Conservation (phyloP, 2,888 invertebrate genomes). For the Exephanes ischioxanthus region DNA sequence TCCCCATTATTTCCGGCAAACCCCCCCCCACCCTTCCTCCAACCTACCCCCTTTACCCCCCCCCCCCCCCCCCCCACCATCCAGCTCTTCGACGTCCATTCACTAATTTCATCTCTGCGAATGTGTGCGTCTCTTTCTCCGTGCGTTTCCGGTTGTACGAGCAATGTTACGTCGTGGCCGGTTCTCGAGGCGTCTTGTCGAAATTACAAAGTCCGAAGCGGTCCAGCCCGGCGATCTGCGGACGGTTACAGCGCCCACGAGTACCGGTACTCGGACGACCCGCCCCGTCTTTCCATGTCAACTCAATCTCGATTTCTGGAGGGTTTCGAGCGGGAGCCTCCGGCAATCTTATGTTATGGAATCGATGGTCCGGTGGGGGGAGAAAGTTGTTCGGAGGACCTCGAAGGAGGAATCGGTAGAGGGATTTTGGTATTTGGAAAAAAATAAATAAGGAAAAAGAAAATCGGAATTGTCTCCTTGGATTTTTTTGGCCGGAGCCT, state of each 20-base stretch:
- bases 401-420: not conserved
- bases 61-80: not conserved
- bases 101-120: not conserved
- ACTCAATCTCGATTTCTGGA: constrained; percentile 18
- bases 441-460: too few relatives aligned
- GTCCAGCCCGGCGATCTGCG: not conserved
- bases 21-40: not conserved
- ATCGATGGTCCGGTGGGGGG: not conserved
- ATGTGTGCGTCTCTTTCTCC: not conserved
- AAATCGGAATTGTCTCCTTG: too few relatives aligned
- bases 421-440: too few relatives aligned
- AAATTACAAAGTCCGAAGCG: constrained; percentile 34
- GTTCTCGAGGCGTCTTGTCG: constrained; percentile 38
- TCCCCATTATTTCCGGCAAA: constrained; percentile 15
- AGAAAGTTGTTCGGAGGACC: not conserved
- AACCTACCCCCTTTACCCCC: not conserved
- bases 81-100: not conserved
- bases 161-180: constrained; percentile 15
- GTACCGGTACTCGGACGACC: constrained; percentile 20
- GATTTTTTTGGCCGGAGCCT: too few relatives aligned
- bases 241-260: not conserved
- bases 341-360: constrained; percentile 35
- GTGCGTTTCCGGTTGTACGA: constrained; percentile 16
- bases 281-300: constrained; percentile 21
- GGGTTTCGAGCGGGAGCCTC: not conserved